Conservation (phyloP, 2,113 vertebrate genomes). For the Cebus imitator region DNA sequence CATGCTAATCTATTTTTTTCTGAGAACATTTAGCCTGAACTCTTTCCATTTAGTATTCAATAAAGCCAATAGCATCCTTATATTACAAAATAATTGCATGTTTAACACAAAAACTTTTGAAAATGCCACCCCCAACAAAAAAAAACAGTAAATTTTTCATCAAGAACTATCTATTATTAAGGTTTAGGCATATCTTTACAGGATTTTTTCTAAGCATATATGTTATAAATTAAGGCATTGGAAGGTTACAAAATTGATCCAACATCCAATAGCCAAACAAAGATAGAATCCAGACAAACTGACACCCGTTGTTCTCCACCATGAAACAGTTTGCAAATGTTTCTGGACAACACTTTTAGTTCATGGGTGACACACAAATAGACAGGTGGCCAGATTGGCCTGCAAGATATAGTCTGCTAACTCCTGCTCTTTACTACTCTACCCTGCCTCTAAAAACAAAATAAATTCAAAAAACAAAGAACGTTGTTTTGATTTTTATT, state of each 20-base stretch:
- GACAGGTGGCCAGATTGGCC: neutral
- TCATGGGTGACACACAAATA: neutral
- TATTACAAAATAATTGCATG: neutral
- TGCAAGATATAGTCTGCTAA: too few relatives aligned
- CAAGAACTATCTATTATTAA: neutral
- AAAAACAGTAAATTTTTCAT: neutral
- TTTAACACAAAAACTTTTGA: neutral
- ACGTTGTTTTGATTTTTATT: neutral
- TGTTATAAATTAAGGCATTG: neutral
- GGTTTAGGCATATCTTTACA: neutral
- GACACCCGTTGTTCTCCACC: neutral
- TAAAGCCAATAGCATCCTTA: neutral
- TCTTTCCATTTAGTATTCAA: neutral
- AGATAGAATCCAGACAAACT: neutral
- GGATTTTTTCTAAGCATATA: neutral
- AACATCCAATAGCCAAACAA: neutral
- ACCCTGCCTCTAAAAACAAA: neutral
- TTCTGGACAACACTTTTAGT: neutral
- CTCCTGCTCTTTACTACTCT: neutral
- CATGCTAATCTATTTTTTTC: neutral
- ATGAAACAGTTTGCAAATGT: neutral
- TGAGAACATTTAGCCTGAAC: neutral
- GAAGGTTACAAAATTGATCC: neutral
- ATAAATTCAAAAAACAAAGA: neutral
- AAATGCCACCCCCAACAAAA: neutral